A percentile compares a stretch with the other conserved stretches of the same genome.
Evolutionary conservation across 2,797 vertebrate genomes (phyloP).

Genomic region (Anniella stebbinsi): DNA sequence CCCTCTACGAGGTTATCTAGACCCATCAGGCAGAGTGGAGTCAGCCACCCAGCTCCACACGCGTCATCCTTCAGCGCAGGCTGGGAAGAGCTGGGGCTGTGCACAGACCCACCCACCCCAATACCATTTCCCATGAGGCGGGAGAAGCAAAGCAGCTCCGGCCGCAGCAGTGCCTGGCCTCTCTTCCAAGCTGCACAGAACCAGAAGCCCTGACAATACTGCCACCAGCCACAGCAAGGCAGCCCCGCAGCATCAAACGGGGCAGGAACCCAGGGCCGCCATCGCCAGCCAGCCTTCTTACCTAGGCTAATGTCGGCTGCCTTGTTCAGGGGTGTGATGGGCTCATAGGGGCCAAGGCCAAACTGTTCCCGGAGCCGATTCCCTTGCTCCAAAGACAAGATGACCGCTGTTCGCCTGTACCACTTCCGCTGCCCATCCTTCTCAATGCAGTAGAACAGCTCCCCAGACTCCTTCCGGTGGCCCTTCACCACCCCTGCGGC

Average conservation of each 20-base stretch:
- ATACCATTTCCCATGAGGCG: no score
- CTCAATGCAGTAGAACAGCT: slow-evolving; percentile 93
- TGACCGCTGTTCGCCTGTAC: slow-evolving; percentile 92
- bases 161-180: not conserved
- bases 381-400: slow-evolving; percentile 95
- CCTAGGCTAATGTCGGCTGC: slow-evolving; percentile 98
- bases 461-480: slow-evolving; percentile 88
- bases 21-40: not conserved
- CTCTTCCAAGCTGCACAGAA: not conserved
- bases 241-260: not conserved
- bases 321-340: slow-evolving; percentile 87
- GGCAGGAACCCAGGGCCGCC: not conserved
- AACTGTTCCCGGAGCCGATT: slow-evolving; percentile 93
- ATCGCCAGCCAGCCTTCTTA: slow-evolving; percentile 66
- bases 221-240: not conserved
- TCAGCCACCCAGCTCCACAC: not conserved
- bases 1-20: slow-evolving; percentile 97
- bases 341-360: slow-evolving; percentile 93
- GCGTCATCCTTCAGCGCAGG: not conserved
- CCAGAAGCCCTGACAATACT: not conserved
- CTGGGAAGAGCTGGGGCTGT: no score
- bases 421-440: slow-evolving; percentile 91
- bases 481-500: slow-evolving; percentile 89
- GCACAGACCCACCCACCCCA: not conserved
- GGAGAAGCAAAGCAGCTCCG: not conserved